A percentile compares a stretch with the other conserved stretches of the same genome.
Evolutionary conservation across 2,888 invertebrate genomes (phyloP).

Genomic region (Dicyrtomina minuta): DNA sequence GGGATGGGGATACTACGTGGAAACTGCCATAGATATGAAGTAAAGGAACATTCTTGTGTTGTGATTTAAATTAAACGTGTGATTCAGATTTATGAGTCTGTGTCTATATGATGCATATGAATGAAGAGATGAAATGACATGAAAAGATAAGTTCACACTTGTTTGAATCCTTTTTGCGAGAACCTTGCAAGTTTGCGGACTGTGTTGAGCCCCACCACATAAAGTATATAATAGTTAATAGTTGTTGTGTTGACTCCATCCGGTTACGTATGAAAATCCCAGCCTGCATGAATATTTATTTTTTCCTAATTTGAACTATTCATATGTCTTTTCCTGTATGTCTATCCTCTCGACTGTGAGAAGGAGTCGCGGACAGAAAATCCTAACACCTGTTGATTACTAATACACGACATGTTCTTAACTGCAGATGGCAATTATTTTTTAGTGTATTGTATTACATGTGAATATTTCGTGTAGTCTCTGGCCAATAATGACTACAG

Average conservation of each 20-base stretch:
- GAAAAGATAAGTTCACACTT: neutral
- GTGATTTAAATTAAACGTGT: neutral
- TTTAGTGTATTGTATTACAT: neutral
- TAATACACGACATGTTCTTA: slow-evolving; percentile 20
- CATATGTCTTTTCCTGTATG: neutral
- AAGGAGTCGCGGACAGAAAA: neutral
- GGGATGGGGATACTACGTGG: too few species aligned
- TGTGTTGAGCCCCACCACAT: neutral
- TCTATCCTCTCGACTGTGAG: neutral
- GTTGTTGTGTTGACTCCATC: neutral
- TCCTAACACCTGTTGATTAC: slow-evolving; percentile 20
- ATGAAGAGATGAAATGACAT: slow-evolving; percentile 3
- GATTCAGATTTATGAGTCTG: neutral
- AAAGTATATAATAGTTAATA: neutral
- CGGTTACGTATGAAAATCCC: slow-evolving; percentile 1
- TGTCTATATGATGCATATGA: slow-evolving; percentile 4
- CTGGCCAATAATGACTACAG: neutral
- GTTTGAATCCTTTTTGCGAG: neutral
- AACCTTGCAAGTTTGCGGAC: too few species aligned
- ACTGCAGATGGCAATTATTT: neutral
- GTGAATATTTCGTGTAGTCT: neutral
- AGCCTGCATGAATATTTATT: neutral
- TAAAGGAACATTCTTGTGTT: neutral
- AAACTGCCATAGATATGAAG: too few species aligned
- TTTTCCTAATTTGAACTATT: neutral